These are phyloP conservation scores for Drosophila atripex DNA, from an alignment of 2,888 invertebrate genomes.

Conservation along the genomic window DNA sequence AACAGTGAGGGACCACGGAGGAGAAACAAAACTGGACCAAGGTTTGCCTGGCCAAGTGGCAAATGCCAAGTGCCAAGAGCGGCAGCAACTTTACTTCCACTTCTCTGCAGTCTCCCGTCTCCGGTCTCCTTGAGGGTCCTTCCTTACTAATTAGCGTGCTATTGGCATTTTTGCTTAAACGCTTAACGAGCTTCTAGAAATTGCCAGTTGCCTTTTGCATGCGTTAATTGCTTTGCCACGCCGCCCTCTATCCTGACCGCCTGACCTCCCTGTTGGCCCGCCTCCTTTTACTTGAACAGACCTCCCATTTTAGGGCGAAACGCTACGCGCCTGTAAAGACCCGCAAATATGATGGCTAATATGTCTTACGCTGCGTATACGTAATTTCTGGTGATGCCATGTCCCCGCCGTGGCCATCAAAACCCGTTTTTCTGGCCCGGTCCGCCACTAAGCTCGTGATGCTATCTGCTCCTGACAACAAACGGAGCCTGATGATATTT, in stretches of 20 bases:
- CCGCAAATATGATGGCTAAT: constrained; percentile 47
- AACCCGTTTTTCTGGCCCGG: constrained; percentile 18
- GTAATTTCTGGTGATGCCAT: constrained; percentile 69
- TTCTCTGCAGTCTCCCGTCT: background rate
- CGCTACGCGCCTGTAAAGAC: background rate
- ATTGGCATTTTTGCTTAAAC: constrained; percentile 78
- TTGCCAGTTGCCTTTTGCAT: constrained; percentile 37
- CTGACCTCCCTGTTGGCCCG: background rate
- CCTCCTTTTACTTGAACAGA: background rate
- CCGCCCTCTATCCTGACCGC: constrained; percentile 1
- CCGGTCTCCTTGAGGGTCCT: constrained; percentile 4
- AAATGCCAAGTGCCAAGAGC: constrained; percentile 63
- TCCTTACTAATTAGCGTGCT: constrained; percentile 73
- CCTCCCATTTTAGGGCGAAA: background rate
- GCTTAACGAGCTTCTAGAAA: constrained; percentile 76
- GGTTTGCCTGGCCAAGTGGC: constrained; percentile 51
- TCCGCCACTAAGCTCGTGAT: constrained; percentile 25
- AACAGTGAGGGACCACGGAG: background rate
- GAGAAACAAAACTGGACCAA: constrained; percentile 57
- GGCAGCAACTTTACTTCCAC: constrained; percentile 23
- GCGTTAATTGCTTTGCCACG: constrained; percentile 63
- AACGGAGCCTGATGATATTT: background rate
- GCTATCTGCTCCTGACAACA: constrained; percentile 37
- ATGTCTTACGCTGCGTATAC: constrained; percentile 52
- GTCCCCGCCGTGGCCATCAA: constrained; percentile 49